Evolutionary conservation across 2,113 vertebrate species (phyloP).

Genomic region (Stegostoma tigrinum): DNA sequence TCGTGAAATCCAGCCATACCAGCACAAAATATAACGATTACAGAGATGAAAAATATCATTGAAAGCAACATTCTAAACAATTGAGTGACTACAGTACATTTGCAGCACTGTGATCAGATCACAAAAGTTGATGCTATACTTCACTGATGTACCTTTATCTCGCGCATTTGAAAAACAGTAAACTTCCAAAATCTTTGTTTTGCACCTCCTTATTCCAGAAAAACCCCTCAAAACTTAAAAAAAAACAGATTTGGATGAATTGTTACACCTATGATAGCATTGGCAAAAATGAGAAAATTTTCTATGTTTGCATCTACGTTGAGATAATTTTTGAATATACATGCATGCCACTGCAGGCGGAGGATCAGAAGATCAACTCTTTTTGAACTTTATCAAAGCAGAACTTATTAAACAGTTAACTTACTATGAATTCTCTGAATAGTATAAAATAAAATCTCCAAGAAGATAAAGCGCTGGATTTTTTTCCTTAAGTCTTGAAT

Average conservation of each 20-base stretch:
- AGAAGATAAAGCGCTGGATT: neutral
- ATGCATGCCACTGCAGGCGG: neutral
- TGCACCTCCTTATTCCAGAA: neutral
- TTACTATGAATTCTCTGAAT: neutral
- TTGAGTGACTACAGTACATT: neutral
- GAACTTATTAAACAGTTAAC: neutral
- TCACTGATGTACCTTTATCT: too few relatives aligned
- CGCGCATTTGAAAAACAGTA: neutral
- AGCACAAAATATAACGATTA: conserved; percentile 13
- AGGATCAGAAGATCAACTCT: neutral
- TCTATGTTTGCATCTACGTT: neutral
- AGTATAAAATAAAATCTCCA: neutral
- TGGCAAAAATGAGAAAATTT: neutral
- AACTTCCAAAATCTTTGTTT: neutral
- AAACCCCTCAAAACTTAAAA: neutral
- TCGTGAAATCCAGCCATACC: neutral
- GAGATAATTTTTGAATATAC: neutral
- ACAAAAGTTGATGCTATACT: neutral
- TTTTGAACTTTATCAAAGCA: neutral
- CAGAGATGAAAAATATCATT: neutral
- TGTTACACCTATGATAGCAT: neutral
- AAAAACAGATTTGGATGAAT: neutral
- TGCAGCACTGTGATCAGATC: neutral
- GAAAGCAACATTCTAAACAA: neutral
- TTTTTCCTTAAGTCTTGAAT: neutral